Base-by-base conservation (phyloP, 1,140 invertebrate genomes). In the Euglossa dilemma region DNA sequence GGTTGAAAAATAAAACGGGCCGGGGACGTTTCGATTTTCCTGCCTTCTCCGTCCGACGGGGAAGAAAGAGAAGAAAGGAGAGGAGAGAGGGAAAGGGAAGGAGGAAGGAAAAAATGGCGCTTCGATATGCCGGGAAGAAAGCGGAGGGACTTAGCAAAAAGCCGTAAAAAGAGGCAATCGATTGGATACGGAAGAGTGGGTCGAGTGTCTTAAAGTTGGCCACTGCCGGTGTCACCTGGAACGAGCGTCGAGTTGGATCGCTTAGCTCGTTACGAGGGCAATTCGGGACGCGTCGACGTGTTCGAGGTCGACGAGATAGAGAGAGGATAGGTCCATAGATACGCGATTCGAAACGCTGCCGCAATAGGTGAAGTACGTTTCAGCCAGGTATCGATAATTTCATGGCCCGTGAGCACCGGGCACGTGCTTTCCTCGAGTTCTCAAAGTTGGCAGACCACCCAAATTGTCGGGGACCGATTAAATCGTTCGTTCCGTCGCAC, bases 381-480 rank as follows among this genome's bases (percentile, higher is more conserved):
- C 75, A 82, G 4, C 36, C 75, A 52, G 72, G 85, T 76, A 79
- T 77, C 86, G 82, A 84, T 88, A 79, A 88, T 88, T 87, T 87
- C 61, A 84, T 86, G 85, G 85, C 86, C 87, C 36, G 80, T 70
- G 85, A 74, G 64, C 86, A 63, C 52, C 61, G 59, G 45, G 86
- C 85, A 87, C 77, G 86, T 88, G 86, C 85, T 75, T 70, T 87
- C 85, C 80, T 88, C 86, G 56, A 63, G 76, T 87, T 73, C 85
- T 86, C 85, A 79, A 87, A 87, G 80, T 87, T 85, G 85, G 82
- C 82, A 81, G 77, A 73, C 86, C 77, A 83, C 73, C 86, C 82
- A 78, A 88, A 88, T 88, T 87, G 82, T 83, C 83, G 63, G 71
- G 70, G 70, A 56, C 82, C 85, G 86, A 87, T 87, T 87, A 87